Evolutionary conservation across 53 echinoderm and acorn worm species (phyloP), one percentile per base, ranked within the genome.

Genomic region (Paracentrotus lividus): DNA sequence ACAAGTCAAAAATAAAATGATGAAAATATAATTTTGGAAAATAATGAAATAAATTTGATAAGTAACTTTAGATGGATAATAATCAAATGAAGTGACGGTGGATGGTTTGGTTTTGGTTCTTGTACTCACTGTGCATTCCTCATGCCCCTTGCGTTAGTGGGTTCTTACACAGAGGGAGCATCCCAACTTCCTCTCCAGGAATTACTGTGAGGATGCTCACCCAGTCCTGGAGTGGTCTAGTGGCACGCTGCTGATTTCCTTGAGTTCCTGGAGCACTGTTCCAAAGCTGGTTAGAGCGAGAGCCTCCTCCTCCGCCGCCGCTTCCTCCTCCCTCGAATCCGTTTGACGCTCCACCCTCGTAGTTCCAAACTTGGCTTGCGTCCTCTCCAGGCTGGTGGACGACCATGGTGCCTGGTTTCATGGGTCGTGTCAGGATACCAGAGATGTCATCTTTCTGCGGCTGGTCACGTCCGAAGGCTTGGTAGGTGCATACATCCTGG

Each of bases 351-450:
- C 77, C 88, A 8, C 60, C 77, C 52, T 96, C 96, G 90, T 98
- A 97, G 87, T 97, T 96, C 97, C 97, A 97, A n/a, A 85, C 97
- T 94, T 42, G 97, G 85, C 93, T 97, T 97, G 94, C 94, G 93
- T 57, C 95, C 95, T 53, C 95, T 55, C 93, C 84, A 68, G 88
- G 90, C 44, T 85, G 93, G 44, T 90, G 34, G 95, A 93, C 94
- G 95, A 93, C 97, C 97, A 97, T 45, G 95, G 60, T 8, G 92
- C 54, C 92, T 92, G 95, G 99, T 93, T 96, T 96, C 99, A 99
- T 99, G 40, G 99, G 99, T 49, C 97, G 98, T 86, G 96, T 99
- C 88, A 99, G 93, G 88, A 99, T 97, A 77, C 99, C 99, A 47
- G 95, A 93, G 68, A 99, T 96, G 67, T 97, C 99, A 90, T 97